Percentiles rank a stretch among this genome's conserved stretches.
These are phyloP conservation scores for Xylocopa sonorina DNA, from an alignment of 1,140 invertebrate genomes.

Conservation along the genomic window DNA sequence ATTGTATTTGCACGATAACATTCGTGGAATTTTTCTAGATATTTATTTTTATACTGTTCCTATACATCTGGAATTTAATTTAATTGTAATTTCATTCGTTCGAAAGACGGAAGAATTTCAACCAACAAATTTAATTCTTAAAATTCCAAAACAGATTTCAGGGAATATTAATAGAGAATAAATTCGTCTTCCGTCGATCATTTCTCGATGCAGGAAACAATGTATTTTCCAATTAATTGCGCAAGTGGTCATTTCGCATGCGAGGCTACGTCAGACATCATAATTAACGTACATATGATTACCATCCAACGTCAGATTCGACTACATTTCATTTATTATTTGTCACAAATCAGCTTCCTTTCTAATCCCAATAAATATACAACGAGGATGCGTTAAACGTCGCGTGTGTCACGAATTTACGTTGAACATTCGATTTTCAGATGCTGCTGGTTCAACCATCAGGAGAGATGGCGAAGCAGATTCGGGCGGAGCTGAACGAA, in stretches of 20 bases:
- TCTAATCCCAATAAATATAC: not conserved
- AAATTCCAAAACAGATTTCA: not conserved
- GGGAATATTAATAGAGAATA: not conserved
- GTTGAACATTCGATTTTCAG: conserved; percentile 69
- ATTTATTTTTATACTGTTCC: no score
- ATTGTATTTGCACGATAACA: no score
- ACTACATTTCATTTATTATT: not conserved
- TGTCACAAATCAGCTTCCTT: not conserved
- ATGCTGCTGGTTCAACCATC: conserved; percentile 89
- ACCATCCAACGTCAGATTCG: not conserved
- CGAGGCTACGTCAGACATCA: not conserved
- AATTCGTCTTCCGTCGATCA: not conserved
- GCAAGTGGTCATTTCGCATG: not conserved
- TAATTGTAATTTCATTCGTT: no score
- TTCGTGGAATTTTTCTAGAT: no score
- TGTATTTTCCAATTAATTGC: conserved; percentile 6
- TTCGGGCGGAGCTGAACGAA: conserved; percentile 89
- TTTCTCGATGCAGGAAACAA: not conserved
- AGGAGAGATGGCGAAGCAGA: conserved; percentile 87
- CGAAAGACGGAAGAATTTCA: no score
- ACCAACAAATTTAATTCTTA: no score
- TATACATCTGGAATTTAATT: no score
- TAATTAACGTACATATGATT: conserved; percentile 10
- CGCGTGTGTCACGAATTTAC: no score
- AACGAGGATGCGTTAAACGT: no score